Evolutionary conservation across 1,140 invertebrate species (phyloP), one percentile per base, ranked within the genome.

Genomic region (Latrodectus geometricus): DNA sequence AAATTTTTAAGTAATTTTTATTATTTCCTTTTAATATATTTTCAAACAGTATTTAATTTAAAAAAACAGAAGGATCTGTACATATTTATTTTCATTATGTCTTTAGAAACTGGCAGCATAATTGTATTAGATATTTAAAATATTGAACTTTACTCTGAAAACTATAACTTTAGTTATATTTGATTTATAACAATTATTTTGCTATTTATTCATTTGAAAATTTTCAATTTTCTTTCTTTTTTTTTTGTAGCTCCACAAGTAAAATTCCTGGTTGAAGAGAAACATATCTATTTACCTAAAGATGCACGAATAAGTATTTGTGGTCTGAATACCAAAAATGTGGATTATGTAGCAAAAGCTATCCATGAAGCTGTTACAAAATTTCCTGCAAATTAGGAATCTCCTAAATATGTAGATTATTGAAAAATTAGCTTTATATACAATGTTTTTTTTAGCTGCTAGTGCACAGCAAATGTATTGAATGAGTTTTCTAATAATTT

Each of bases 241-340:
- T n/a, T 86, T 88, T 89, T 93, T 93, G 74, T 91, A 94, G 95
- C 93, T 88, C 91, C 91, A 66, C 97, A 98, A 93, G 95, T 95
- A 1, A 93, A 95, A 72, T 92, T 95, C 90, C 92, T 98, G 76
- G 93, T 95, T n/a, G 92, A 95, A 75, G 93, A 97, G 87, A 95
- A 95, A 91, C 97, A 99, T 91, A 95, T 99, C 80, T 99, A 98
- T 92, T 92, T 99, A 91, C 92, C 99, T 8, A 94, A 94, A 86
- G 95, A 95, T 73, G 98, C 97, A 8, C 94, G 98, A 23, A 97
- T 99, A 89, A 99, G 96, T 91, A 97, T 99, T 94, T 97, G 96
- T 91, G 98, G 97, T 8, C 89, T 99, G 0, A 99, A 96, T 89
- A 94, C 94, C 4, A 92, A 92, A 35, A 99, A 99, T 92, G 93